Evolutionary conservation across 2,888 invertebrate species (phyloP).

Genomic region (Athalia cordata): DNA sequence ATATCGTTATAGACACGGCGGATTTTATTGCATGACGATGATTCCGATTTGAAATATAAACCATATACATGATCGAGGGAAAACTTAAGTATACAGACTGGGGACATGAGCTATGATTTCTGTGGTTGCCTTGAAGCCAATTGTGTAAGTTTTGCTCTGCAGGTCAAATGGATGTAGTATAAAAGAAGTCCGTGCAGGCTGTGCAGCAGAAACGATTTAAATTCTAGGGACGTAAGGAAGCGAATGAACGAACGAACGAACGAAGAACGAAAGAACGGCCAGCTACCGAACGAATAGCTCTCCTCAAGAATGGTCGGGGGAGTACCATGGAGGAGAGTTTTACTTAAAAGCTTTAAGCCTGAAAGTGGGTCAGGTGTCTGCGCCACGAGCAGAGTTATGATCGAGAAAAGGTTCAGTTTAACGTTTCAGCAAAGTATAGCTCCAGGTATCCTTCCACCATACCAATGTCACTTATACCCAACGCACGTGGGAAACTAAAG

Average conservation of each 20-base stretch:
- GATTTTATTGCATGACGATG: no score
- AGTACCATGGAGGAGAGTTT: constrained; percentile 23
- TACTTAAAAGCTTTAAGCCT: constrained; percentile 41
- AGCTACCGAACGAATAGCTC: constrained; percentile 21
- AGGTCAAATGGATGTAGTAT: no score
- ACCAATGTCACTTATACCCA: constrained; percentile 27
- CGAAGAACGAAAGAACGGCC: neutral
- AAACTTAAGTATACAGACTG: no score
- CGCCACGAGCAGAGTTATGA: constrained; percentile 39
- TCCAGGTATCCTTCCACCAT: neutral
- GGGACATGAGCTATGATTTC: no score
- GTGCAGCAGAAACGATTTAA: constrained; percentile 2
- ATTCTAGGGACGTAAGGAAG: constrained; percentile 17
- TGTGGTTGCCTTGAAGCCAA: no score
- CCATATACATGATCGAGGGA: no score
- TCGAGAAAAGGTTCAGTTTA: constrained; percentile 29
- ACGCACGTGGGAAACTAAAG: neutral
- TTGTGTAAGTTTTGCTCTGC: no score
- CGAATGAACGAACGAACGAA: constrained; percentile 22
- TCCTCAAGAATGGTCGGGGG: constrained; percentile 5
- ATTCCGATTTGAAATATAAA: no score
- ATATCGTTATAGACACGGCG: no score
- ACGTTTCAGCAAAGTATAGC: constrained; percentile 18
- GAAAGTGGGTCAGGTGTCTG: constrained; percentile 42
- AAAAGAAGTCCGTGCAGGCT: no score